Base-by-base conservation (phyloP, 1,140 invertebrate species). In the Maconellicoccus hirsutus region DNA sequence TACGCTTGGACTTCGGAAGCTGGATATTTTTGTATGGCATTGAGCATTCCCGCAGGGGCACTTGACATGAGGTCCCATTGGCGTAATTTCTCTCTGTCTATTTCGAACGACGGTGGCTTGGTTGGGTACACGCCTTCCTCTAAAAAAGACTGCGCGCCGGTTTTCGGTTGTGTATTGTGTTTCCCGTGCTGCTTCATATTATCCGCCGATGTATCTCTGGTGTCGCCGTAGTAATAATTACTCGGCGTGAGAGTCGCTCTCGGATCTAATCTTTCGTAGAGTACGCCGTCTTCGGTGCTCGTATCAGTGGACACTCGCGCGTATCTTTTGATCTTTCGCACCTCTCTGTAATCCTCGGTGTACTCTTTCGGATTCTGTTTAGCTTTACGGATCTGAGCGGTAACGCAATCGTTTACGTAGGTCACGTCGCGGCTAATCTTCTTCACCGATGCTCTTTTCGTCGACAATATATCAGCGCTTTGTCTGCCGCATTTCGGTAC, bases 41-140 rank as follows among this genome's bases (percentile, higher is more conserved):
- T 72, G 22, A 76, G 71, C 75, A 75, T 76, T 75, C 81, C 79
- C 70, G 81, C 80, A 77, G 83, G 83, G 73, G 85, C 89, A 82
- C 89, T 91, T 59, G 90, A 92, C 85, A 92, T 84, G 73, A 91
- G 83, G 80, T 93, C 90, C 90, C 90, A 92, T 77, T 92, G 90
- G 33, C 90, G 83, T 74, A 92, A 83, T 74, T 89, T 91, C 80
- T 92, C 90, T 75, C 90, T 85, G 81, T 92, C 90, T 74, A 91
- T 86, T 78, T 90, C 89, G 71, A 75, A 73, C 59, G 77, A 75
- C 26, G 75, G 74, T 63, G 74, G 73, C 19, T 74, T 73, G 69
- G 74, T 73, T 73, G 78, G 78, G 78, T 81, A 81, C 79, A 82
- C 80, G 80, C 82, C 80, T 76, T 81, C 81, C 78, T 76, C 81